A percentile compares a stretch with the other conserved stretches of the same genome.
These are phyloP conservation scores for Sitobion miscanthi DNA, from an alignment of 1,140 invertebrate species.

Conservation along the genomic window DNA sequence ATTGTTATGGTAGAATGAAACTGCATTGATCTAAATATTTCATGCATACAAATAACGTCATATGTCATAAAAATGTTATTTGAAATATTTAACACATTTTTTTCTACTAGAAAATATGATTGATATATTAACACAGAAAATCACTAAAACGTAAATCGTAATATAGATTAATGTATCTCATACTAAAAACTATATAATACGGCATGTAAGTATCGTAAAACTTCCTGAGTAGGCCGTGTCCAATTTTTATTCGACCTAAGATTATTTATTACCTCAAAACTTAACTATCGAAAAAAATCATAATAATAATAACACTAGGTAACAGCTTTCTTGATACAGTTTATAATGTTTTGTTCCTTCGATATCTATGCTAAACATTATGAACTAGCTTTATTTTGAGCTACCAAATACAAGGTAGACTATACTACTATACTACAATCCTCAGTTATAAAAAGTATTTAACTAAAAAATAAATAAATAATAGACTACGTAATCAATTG, in stretches of 20 bases:
- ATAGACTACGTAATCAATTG: no score
- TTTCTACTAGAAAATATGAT: not conserved
- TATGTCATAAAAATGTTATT: not conserved
- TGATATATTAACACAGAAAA: not conserved
- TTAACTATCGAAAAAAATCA: not conserved
- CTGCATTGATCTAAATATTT: not conserved
- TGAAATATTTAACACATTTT: conserved; percentile 20
- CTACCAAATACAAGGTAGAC: not conserved
- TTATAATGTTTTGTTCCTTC: not conserved
- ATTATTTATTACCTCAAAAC: not conserved
- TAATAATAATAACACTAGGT: not conserved
- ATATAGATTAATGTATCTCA: not conserved
- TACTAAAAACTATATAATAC: not conserved
- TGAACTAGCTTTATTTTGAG: not conserved
- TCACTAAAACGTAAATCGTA: not conserved
- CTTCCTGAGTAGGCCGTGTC: no score
- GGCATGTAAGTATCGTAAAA: not conserved
- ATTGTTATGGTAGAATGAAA: not conserved
- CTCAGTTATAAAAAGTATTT: no score
- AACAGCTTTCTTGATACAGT: not conserved
- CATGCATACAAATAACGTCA: not conserved
- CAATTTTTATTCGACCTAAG: not conserved
- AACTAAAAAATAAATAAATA: no score
- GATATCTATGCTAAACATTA: not conserved
- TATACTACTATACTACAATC: not conserved